A percentile compares a stretch with the other conserved stretches of the same genome.
Evolutionary conservation across 2,113 vertebrate genomes (phyloP).

Genomic region (Ursus arctos): DNA sequence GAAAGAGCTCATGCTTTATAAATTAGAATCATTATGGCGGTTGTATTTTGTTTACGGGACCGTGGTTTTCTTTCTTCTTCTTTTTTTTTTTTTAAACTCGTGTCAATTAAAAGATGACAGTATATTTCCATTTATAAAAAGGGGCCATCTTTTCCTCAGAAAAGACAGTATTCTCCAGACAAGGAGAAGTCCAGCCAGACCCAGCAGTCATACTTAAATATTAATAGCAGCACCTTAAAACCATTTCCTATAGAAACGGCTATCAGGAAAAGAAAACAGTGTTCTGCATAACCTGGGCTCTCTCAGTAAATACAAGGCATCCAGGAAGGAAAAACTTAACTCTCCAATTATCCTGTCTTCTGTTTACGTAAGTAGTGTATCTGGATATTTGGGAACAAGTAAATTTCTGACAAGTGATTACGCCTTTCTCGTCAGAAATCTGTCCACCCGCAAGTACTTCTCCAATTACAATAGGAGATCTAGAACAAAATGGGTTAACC

Average conservation of each 20-base stretch:
- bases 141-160: neutral
- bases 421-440: constrained; percentile 33
- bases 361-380: neutral
- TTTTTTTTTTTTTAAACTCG: neutral
- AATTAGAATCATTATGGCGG: neutral
- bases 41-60: neutral
- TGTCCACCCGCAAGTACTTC: neutral
- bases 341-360: neutral
- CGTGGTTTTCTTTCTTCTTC: neutral
- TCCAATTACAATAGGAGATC: constrained; percentile 29
- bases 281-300: neutral
- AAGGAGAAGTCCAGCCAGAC: neutral
- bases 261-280: neutral
- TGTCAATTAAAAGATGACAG: constrained; percentile 38
- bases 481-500: neutral
- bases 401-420: neutral
- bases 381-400: neutral
- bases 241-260: neutral
- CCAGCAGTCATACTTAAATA: neutral
- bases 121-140: neutral
- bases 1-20: neutral
- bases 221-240: neutral
- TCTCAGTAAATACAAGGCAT: neutral
- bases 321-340: neutral
- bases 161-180: constrained; percentile 21